Percentiles rank a stretch among this genome's conserved stretches.
Evolutionary conservation across 2,797 vertebrate genomes (phyloP).

Genomic region (Coluber constrictor): DNA sequence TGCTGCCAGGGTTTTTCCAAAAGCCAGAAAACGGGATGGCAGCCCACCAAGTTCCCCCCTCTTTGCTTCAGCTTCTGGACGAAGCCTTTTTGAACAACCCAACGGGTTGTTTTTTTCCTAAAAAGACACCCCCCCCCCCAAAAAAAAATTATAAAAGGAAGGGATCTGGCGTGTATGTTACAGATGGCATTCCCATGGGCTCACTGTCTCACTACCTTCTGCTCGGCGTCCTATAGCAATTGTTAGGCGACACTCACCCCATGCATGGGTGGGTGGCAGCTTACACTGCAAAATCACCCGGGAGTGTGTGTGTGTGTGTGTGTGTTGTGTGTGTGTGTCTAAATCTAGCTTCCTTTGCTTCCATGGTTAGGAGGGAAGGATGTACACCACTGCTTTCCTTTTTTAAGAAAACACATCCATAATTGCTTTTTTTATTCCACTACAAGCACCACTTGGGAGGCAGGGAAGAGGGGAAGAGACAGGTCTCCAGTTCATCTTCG

Average conservation of each 20-base stretch:
- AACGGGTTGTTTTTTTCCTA: conserved; percentile 2
- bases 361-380: conserved; percentile 65
- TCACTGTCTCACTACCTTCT: conserved; percentile 23
- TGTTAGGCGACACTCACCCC: conserved; percentile 33
- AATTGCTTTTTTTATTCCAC: conserved; percentile 66
- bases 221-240: conserved; percentile 40
- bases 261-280: conserved; percentile 53
- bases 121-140: neutral
- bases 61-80: conserved; percentile 39
- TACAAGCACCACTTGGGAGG: conserved; percentile 66
- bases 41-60: conserved; percentile 28
- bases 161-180: conserved; percentile 10
- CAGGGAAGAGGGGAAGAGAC: neutral
- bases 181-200: conserved; percentile 33
- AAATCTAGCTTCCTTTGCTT: conserved; percentile 63
- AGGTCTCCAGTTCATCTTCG: conserved; percentile 60
- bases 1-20: neutral
- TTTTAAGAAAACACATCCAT: conserved; percentile 68
- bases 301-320: no score
- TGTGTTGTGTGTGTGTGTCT: neutral
- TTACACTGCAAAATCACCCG: conserved; percentile 48
- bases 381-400: conserved; percentile 69
- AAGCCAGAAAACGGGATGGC: conserved; percentile 21
- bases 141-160: neutral
- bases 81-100: conserved; percentile 58